Percentiles rank a stretch among this genome's conserved stretches.
These are phyloP conservation scores for Miniopterus natalensis DNA, from an alignment of 2,113 vertebrate genomes.

Conservation along the genomic window DNA sequence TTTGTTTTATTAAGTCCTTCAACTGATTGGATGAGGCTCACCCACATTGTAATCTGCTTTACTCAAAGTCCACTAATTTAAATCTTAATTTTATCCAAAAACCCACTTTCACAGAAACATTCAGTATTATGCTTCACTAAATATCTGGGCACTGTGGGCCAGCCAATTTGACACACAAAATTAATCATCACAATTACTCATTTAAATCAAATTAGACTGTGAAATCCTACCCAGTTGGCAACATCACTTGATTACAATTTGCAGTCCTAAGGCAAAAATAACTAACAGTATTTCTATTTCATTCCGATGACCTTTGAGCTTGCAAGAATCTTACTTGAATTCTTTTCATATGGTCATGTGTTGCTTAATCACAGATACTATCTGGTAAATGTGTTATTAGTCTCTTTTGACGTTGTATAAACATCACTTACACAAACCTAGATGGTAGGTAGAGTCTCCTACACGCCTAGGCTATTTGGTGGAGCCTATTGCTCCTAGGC, in stretches of 20 bases:
- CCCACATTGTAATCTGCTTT: not conserved
- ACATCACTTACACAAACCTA: not conserved
- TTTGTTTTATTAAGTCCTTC: not conserved
- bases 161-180: not conserved
- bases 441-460: not conserved
- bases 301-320: not conserved
- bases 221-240: not conserved
- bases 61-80: not conserved
- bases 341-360: not conserved
- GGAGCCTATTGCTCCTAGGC: not conserved
- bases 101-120: not conserved
- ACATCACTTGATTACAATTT: constrained; percentile 3
- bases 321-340: not conserved
- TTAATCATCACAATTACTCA: not conserved
- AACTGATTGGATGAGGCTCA: not conserved
- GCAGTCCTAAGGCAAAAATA: not conserved
- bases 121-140: not conserved
- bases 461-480: not conserved
- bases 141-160: not conserved
- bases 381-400: not conserved
- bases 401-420: no score
- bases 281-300: not conserved
- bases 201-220: constrained; percentile 15
- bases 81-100: not conserved
- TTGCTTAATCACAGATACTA: not conserved